phyloP scores from a whole-genome alignment of 1,140 invertebrate species.

The Drosophila obscura region DNA sequence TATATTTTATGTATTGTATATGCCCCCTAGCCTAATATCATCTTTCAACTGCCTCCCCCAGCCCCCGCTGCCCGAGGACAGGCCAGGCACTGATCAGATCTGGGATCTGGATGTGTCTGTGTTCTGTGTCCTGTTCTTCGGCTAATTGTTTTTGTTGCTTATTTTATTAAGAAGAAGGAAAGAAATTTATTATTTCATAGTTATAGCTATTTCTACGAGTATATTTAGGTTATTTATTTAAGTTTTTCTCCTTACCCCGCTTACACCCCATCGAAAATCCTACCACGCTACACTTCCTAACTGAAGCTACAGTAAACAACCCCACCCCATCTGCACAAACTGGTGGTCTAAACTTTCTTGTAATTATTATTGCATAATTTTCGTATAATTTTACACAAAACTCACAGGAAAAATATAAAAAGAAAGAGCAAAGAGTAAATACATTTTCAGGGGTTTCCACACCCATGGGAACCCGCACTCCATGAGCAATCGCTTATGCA shows the following conservation, averaged over 20 bases:
- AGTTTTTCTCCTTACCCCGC: constrained; percentile 56
- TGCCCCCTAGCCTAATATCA: constrained; percentile 65
- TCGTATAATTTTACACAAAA: constrained; percentile 57
- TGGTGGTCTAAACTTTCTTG: constrained; percentile 65
- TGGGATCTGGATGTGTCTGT: constrained; percentile 7
- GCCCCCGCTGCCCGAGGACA: constrained; percentile 15
- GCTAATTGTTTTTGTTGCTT: constrained; percentile 80
- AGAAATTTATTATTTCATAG: constrained; percentile 71
- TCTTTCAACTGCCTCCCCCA: constrained; percentile 46
- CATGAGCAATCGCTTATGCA: constrained; percentile 31
- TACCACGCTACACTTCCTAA: constrained; percentile 49
- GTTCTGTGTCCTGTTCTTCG: constrained; percentile 28
- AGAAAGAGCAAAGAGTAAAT: constrained; percentile 1
- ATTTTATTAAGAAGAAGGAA: constrained; percentile 71
- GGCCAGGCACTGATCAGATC: constrained; percentile 3
- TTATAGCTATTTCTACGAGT: constrained; percentile 58
- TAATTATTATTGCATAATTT: constrained; percentile 75
- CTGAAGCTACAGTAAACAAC: constrained; percentile 37
- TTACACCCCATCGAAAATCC: constrained; percentile 17
- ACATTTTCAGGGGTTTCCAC: too few species aligned
- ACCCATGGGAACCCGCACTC: constrained; percentile 7
- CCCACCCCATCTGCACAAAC: constrained; percentile 15
- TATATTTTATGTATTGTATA: constrained; percentile 23
- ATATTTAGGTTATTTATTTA: constrained; percentile 74
- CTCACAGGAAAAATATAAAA: constrained; percentile 27